Conservation (phyloP, 2,888 invertebrate species). For the Drosophila paucipuncta region DNA sequence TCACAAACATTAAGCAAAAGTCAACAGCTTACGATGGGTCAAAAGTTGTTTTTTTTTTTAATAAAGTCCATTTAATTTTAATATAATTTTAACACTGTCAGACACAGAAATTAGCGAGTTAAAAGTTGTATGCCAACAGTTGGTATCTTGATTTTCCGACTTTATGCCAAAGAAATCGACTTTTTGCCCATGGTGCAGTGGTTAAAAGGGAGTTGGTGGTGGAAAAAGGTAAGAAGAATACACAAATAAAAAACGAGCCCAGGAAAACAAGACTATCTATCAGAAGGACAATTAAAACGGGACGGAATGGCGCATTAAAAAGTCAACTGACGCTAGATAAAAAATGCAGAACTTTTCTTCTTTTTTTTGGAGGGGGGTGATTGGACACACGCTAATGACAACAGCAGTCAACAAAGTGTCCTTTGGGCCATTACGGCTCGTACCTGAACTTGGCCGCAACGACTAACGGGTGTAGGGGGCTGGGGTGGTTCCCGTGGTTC, state of each 20-base stretch:
- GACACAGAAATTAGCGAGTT: neutral
- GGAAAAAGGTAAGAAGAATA: conserved; percentile 10
- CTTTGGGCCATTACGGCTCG: conserved; percentile 42
- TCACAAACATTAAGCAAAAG: conserved; percentile 42
- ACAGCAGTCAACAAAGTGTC: conserved; percentile 59
- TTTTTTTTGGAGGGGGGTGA: conserved; percentile 50
- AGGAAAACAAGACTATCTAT: conserved; percentile 53
- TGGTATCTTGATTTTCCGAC: neutral
- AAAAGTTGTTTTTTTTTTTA: neutral
- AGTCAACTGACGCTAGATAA: conserved; percentile 48
- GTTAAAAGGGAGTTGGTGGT: conserved; percentile 32
- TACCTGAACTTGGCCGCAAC: conserved; percentile 68
- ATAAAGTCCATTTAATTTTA: neutral
- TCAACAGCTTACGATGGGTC: conserved; percentile 40
- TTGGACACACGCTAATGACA: conserved; percentile 71
- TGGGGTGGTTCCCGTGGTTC: neutral
- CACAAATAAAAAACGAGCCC: conserved; percentile 11
- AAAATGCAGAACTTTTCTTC: conserved; percentile 7
- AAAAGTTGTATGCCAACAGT: neutral
- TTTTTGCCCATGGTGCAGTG: conserved; percentile 1
- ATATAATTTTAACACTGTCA: neutral
- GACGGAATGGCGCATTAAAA: conserved; percentile 68
- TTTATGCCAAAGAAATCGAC: neutral
- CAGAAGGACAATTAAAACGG: conserved; percentile 67
- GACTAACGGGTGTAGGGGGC: neutral